Conservation (phyloP, 2,888 invertebrate genomes). For the Perizoma flavofasciatum region DNA sequence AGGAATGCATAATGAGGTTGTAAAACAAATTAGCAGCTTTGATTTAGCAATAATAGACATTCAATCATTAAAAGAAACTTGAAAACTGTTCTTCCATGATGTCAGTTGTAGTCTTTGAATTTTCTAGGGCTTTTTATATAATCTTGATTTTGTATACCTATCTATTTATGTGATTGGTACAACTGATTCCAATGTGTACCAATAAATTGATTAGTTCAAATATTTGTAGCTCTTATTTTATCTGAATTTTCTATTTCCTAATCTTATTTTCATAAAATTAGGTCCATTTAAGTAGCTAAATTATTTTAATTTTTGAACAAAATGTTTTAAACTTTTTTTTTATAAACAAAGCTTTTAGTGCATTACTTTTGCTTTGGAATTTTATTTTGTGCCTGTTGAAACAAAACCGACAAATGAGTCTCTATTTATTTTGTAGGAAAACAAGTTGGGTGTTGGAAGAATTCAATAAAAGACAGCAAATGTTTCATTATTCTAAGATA, state of each 20-base stretch:
- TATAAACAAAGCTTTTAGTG: conserved; percentile 33
- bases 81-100: too few species aligned
- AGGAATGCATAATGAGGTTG: not conserved
- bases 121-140: too few species aligned
- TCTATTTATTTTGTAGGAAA: conserved; percentile 58
- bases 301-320: conserved; percentile 48
- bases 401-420: conserved; percentile 44
- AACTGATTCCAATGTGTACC: too few species aligned
- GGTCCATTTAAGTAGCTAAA: conserved; percentile 55
- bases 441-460: conserved; percentile 15
- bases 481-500: conserved; percentile 28
- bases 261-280: conserved; percentile 27
- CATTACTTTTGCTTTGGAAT: conserved; percentile 23
- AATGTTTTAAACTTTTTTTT: conserved; percentile 42
- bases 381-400: conserved; percentile 25
- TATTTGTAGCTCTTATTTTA: conserved; percentile 14
- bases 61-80: too few species aligned
- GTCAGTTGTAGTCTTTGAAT: too few species aligned
- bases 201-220: conserved; percentile 4
- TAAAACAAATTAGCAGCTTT: not conserved
- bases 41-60: too few species aligned
- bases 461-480: conserved; percentile 11
- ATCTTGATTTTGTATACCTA: too few species aligned
- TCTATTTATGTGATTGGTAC: too few species aligned
- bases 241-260: conserved; percentile 9